Conservation (phyloP, 2,113 vertebrate genomes). For the Pollachius pollachius region DNA sequence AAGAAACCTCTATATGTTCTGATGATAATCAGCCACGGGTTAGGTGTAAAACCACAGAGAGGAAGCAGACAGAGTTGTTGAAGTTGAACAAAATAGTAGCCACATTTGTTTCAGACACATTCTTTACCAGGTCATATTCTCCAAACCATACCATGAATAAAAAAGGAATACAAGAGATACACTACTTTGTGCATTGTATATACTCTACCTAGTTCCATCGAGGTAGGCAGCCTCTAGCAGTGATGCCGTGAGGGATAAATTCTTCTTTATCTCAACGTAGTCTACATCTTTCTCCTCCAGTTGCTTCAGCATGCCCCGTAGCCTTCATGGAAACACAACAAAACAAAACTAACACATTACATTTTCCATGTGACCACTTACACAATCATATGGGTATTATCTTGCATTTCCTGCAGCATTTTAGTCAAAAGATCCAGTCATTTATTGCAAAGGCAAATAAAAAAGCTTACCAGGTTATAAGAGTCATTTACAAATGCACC, state of each 20-base stretch:
- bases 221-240: constrained; percentile 88
- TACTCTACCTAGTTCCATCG: constrained; percentile 81
- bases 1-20: no score
- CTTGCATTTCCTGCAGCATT: background rate
- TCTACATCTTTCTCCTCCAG: constrained; percentile 87
- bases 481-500: background rate
- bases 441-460: background rate
- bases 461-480: background rate
- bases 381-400: background rate
- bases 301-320: constrained; percentile 86
- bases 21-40: no score
- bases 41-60: no score
- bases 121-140: no score
- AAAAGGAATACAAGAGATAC: background rate
- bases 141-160: no score
- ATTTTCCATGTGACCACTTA: background rate
- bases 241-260: constrained; percentile 85
- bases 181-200: background rate
- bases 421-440: background rate
- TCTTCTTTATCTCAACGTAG: constrained; percentile 86
- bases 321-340: constrained; percentile 56
- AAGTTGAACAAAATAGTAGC: no score
- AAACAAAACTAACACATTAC: background rate
- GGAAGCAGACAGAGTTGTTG: no score
- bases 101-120: no score